These are phyloP conservation scores for Menidia menidia DNA, from an alignment of 2,797 vertebrate species.

Conservation along the genomic window DNA sequence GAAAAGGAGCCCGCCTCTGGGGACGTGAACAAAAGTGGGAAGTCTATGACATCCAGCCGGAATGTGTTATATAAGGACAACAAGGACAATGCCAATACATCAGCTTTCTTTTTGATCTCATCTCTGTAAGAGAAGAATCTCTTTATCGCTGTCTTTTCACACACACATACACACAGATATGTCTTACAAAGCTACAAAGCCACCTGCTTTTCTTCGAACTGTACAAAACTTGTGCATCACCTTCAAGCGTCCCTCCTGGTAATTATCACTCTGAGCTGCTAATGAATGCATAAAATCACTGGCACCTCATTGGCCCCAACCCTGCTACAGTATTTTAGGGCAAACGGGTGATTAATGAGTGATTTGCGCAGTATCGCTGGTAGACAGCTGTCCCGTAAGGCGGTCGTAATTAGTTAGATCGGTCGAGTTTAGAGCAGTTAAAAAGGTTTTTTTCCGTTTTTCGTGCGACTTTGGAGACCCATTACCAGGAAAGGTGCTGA, in stretches of 20 bases:
- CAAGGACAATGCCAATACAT: conserved; percentile 58
- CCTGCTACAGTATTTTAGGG: conserved; percentile 53
- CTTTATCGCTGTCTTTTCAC: conserved; percentile 26
- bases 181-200: conserved; percentile 6
- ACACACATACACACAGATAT: neutral
- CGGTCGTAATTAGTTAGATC: conserved; percentile 49
- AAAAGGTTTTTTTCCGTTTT: conserved; percentile 55
- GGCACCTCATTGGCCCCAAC: conserved; percentile 58
- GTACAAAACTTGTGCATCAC: conserved; percentile 44
- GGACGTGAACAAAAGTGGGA: conserved; percentile 63
- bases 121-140: conserved; percentile 33
- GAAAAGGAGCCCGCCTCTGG: conserved; percentile 67
- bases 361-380: conserved; percentile 66
- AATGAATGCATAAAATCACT: conserved; percentile 68
- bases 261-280: conserved; percentile 58
- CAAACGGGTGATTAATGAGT: conserved; percentile 78
- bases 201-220: conserved; percentile 22
- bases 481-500: conserved; percentile 13
- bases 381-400: conserved; percentile 69
- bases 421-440: conserved; percentile 33
- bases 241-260: conserved; percentile 58
- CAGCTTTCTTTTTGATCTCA: conserved; percentile 47
- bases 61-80: conserved; percentile 61
- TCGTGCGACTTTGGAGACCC: conserved; percentile 20
- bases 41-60: conserved; percentile 61